Evolutionary conservation across 1,140 invertebrate genomes (phyloP).

Genomic region (Arctopsyche grandis): DNA sequence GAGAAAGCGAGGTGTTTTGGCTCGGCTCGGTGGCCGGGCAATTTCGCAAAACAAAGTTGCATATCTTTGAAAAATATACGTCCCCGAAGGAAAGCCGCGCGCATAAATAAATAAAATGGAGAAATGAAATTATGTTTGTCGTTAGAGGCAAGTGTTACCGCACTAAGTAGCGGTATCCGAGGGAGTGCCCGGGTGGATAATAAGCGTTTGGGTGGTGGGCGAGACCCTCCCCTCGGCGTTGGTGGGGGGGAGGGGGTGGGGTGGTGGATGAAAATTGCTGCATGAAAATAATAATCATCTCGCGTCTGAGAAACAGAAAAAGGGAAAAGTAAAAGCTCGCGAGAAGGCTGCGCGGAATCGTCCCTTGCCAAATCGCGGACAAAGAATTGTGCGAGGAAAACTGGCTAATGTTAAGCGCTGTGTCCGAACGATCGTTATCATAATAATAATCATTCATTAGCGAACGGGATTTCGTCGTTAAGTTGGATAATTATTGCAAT

Average conservation of each 20-base stretch:
- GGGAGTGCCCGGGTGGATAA: constrained; percentile 22
- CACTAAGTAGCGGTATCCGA: constrained; percentile 38
- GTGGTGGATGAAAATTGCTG: constrained; percentile 30
- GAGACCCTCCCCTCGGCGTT: neutral
- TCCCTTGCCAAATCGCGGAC: constrained; percentile 34
- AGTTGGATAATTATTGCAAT: too few species aligned
- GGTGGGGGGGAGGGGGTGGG: neutral
- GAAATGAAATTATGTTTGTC: constrained; percentile 55
- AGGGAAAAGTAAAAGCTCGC: constrained; percentile 24
- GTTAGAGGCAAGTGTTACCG: constrained; percentile 53
- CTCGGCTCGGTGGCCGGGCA: too few species aligned
- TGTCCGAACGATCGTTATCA: too few species aligned
- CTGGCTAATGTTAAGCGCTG: too few species aligned
- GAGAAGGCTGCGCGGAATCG: neutral
- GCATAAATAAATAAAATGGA: constrained; percentile 53
- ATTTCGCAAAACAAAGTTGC: constrained; percentile 34
- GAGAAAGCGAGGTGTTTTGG: too few species aligned
- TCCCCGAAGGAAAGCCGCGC: constrained; percentile 47
- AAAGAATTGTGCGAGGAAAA: neutral
- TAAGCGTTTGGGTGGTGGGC: neutral
- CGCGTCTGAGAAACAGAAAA: constrained; percentile 33
- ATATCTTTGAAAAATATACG: constrained; percentile 44
- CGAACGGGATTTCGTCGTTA: too few species aligned
- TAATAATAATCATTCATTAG: too few species aligned
- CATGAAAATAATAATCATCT: constrained; percentile 41